Conservation (phyloP, 1,140 invertebrate genomes). For the Scaptomyza hsui region DNA sequence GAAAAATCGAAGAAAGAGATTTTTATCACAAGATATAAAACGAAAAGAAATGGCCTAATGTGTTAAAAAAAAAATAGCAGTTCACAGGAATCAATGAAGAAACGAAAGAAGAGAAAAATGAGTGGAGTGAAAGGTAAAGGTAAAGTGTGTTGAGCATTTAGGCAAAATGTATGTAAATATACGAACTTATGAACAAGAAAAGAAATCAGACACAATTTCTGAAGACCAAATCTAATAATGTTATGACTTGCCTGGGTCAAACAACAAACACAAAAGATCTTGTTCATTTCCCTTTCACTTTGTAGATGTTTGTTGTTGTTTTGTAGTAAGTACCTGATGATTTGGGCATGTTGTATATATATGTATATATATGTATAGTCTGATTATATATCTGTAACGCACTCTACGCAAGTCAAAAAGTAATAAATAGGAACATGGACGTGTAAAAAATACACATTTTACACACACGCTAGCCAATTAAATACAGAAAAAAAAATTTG, state of each 20-base stretch:
- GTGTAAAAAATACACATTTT: conserved; percentile 23
- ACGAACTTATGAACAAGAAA: conserved; percentile 25
- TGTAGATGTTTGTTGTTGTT: background rate
- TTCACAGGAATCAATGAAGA: background rate
- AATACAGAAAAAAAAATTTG: conserved; percentile 33
- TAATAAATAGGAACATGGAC: conserved; percentile 13
- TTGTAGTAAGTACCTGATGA: background rate
- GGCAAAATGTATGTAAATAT: conserved; percentile 16
- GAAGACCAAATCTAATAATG: conserved; percentile 35
- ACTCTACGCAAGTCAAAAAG: conserved; percentile 16
- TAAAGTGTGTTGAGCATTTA: conserved; percentile 10
- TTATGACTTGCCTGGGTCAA: conserved; percentile 32
- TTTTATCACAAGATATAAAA: background rate
- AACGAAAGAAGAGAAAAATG: background rate
- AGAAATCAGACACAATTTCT: conserved; percentile 47
- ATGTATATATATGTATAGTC: background rate
- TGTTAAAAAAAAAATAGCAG: background rate
- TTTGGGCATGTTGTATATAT: conserved; percentile 1
- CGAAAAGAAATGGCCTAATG: background rate
- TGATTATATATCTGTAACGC: conserved; percentile 9
- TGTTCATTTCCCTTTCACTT: conserved; percentile 58
- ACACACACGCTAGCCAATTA: conserved; percentile 51
- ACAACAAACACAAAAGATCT: conserved; percentile 25
- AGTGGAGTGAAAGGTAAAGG: conserved; percentile 35
- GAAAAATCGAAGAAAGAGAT: background rate